Conservation (phyloP, 2,797 vertebrate species). For the Pteropus rufus region DNA sequence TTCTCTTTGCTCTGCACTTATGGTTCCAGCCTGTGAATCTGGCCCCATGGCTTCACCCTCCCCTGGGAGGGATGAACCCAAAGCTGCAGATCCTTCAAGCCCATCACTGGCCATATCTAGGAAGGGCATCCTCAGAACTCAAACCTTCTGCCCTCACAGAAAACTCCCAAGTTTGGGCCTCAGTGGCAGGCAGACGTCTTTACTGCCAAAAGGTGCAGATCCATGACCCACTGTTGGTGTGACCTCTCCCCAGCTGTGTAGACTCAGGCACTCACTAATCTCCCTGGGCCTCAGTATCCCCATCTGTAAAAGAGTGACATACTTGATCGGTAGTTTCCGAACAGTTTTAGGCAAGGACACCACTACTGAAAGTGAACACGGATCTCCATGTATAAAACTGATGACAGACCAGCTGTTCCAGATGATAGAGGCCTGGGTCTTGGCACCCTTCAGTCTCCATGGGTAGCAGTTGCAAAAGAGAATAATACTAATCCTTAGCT, state of each 20-base stretch:
- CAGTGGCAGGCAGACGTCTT: not conserved
- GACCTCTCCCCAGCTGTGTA: not conserved
- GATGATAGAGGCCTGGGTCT: not conserved
- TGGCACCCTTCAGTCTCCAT: accelerated
- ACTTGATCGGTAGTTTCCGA: not conserved
- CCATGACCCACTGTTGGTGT: accelerated
- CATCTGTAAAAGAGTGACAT: not conserved
- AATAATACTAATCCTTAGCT: too few relatives aligned
- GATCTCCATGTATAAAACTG: not conserved
- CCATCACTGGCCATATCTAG: too few relatives aligned
- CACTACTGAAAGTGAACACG: accelerated
- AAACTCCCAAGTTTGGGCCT: not conserved
- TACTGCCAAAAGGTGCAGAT: not conserved
- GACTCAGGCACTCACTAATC: not conserved
- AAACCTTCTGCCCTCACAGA: not conserved
- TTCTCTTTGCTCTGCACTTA: not conserved
- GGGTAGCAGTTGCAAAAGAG: too few relatives aligned
- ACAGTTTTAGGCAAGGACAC: not conserved
- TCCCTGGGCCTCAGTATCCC: not conserved
- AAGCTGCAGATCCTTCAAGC: not conserved
- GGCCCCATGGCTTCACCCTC: not conserved
- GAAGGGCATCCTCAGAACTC: not conserved
- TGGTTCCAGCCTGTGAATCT: not conserved
- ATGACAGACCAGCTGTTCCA: not conserved
- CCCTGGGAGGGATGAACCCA: not conserved